A percentile compares a stretch with the other conserved stretches of the same genome.
phyloP scores from a whole-genome alignment of 2,888 invertebrate species.

The Ophion ellenae region DNA sequence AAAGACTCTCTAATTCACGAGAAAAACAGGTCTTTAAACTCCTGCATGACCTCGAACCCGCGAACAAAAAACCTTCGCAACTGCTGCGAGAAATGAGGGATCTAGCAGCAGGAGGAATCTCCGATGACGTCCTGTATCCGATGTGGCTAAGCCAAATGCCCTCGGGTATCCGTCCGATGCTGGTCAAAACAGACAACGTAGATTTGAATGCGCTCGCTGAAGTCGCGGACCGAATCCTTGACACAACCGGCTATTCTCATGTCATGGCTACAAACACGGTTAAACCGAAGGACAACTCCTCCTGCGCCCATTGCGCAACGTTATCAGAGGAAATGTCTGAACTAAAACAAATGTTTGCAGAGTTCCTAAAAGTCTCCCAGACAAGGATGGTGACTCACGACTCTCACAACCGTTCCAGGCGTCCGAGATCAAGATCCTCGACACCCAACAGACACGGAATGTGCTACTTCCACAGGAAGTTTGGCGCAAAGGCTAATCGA shows the following conservation, averaged over 20 bases:
- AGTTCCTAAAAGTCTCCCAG: no score
- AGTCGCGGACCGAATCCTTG: conserved; percentile 33
- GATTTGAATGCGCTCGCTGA: conserved; percentile 23
- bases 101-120: not conserved
- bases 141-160: conserved; percentile 7
- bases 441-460: not conserved
- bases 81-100: not conserved
- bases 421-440: not conserved
- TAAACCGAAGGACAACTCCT: not conserved
- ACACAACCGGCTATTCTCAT: not conserved
- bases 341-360: not conserved
- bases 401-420: not conserved
- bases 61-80: not conserved
- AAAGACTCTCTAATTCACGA: not conserved
- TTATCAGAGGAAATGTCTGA: not conserved
- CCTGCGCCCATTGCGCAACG: not conserved
- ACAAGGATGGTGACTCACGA: not conserved
- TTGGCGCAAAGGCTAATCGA: not conserved
- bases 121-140: not conserved
- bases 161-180: not conserved
- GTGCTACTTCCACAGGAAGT: conserved; percentile 5
- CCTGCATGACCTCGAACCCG: not conserved
- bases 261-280: conserved; percentile 5
- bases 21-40: conserved; percentile 8
- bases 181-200: conserved; percentile 8